A percentile compares a stretch with the other conserved stretches of the same genome.
These are phyloP conservation scores for Elegia similella DNA, from an alignment of 2,888 invertebrate species.

Conservation along the genomic window DNA sequence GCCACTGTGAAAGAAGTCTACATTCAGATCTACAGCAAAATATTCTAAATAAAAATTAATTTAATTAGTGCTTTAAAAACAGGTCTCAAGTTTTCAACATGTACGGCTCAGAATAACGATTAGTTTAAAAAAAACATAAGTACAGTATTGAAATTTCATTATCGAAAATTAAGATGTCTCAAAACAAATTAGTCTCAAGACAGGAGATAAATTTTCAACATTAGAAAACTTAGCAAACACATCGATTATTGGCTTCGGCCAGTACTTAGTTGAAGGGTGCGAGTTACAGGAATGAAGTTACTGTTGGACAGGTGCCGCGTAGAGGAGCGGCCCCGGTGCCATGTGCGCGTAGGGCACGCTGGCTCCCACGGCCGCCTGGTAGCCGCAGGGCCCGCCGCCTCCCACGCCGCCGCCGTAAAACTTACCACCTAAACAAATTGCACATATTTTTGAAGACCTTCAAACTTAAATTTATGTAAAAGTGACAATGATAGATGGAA, in stretches of 20 bases:
- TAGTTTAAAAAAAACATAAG: background rate
- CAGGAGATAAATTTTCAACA: background rate
- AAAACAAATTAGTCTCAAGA: background rate
- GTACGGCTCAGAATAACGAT: background rate
- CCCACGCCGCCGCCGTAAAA: constrained; percentile 87
- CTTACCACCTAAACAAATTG: constrained; percentile 81
- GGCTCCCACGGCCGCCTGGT: constrained; percentile 85
- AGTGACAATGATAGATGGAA: no score
- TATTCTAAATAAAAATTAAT: constrained; percentile 47
- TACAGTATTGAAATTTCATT: constrained; percentile 10
- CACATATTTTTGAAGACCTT: no score
- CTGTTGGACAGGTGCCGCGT: constrained; percentile 88
- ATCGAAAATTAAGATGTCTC: constrained; percentile 20
- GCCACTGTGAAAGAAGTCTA: constrained; percentile 42
- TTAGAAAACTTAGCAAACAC: background rate
- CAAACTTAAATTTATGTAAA: no score
- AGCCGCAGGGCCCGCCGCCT: constrained; percentile 82
- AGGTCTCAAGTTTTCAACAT: constrained; percentile 26
- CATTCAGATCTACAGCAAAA: constrained; percentile 69
- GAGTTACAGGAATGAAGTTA: constrained; percentile 57
- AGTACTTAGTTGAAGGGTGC: constrained; percentile 18
- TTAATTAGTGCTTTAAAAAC: constrained; percentile 38
- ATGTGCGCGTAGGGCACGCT: constrained; percentile 83
- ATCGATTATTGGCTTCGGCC: constrained; percentile 11
- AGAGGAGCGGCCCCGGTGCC: constrained; percentile 79